A percentile compares a stretch with the other conserved stretches of the same genome.
Evolutionary conservation across 2,797 vertebrate genomes (phyloP).

Genomic region (Tragelaphus eurycerus): DNA sequence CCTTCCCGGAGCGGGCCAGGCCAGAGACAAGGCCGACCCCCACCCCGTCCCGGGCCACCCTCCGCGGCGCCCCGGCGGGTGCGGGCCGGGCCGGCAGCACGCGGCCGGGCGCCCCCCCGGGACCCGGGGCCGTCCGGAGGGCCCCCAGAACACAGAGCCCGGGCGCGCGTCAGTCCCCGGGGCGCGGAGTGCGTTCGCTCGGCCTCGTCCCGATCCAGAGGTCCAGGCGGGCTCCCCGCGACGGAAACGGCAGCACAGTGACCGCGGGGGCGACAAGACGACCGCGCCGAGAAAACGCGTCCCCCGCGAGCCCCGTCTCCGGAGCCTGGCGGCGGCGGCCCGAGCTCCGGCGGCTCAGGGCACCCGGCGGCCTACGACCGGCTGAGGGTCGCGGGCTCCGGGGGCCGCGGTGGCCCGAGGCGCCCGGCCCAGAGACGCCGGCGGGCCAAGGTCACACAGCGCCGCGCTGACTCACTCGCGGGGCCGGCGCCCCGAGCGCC

Average conservation of each 20-base stretch:
- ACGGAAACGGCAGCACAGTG: not conserved
- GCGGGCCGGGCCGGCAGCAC: not conserved
- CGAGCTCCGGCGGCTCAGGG: not conserved
- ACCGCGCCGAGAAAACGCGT: not conserved
- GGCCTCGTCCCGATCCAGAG: not conserved
- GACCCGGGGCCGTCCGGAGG: not conserved
- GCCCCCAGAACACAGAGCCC: not conserved
- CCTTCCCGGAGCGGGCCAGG: not conserved
- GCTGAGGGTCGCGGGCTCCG: not conserved
- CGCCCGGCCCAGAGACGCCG: conserved; percentile 42
- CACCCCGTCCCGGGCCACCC: not conserved
- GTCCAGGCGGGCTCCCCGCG: not conserved
- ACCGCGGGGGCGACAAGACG: not conserved
- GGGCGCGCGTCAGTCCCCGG: not conserved
- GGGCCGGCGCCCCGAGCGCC: not conserved
- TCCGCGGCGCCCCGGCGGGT: not conserved
- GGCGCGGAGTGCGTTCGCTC: not conserved
- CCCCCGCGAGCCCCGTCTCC: not conserved
- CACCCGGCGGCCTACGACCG: not conserved
- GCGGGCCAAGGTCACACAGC: conserved; percentile 63
- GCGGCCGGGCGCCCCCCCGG: not conserved
- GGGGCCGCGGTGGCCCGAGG: not conserved
- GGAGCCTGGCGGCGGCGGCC: not conserved
- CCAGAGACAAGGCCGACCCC: not conserved
- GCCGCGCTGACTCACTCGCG: not conserved